These are phyloP conservation scores for Chloroceryle amazona DNA, from an alignment of 2,797 vertebrate genomes.

Conservation along the genomic window DNA sequence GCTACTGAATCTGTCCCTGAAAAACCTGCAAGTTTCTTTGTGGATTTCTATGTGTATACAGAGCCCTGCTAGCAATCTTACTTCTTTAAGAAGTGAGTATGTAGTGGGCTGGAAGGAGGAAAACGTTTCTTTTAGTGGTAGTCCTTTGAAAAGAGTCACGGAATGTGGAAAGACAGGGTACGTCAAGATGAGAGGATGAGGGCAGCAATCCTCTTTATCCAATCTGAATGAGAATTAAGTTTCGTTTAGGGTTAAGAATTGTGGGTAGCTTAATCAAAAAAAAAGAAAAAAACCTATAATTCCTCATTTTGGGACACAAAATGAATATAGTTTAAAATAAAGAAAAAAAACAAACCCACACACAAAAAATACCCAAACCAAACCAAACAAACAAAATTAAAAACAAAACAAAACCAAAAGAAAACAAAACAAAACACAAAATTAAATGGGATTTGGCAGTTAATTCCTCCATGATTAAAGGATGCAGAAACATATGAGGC, in stretches of 20 bases:
- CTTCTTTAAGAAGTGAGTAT: background rate
- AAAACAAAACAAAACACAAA: no score
- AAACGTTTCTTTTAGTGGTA: background rate
- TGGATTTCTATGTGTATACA: background rate
- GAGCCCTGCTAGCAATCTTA: background rate
- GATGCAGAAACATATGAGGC: conserved; percentile 54
- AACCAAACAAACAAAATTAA: no score
- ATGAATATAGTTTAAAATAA: conserved; percentile 2
- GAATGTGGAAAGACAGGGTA: background rate
- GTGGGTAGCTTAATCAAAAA: background rate
- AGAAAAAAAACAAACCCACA: background rate
- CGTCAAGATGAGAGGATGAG: background rate
- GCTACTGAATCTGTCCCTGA: background rate
- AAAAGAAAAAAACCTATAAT: background rate
- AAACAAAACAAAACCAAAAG: no score
- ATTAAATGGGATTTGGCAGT: background rate
- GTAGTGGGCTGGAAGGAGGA: background rate
- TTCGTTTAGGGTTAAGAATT: background rate
- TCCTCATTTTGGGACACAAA: background rate
- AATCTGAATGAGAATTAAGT: background rate
- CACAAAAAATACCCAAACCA: background rate
- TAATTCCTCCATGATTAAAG: conserved; percentile 51
- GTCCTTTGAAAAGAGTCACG: background rate
- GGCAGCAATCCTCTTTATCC: background rate
- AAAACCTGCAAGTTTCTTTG: background rate